These are phyloP conservation scores for Corapipo altera DNA, from an alignment of 2,113 vertebrate species.

Conservation along the genomic window DNA sequence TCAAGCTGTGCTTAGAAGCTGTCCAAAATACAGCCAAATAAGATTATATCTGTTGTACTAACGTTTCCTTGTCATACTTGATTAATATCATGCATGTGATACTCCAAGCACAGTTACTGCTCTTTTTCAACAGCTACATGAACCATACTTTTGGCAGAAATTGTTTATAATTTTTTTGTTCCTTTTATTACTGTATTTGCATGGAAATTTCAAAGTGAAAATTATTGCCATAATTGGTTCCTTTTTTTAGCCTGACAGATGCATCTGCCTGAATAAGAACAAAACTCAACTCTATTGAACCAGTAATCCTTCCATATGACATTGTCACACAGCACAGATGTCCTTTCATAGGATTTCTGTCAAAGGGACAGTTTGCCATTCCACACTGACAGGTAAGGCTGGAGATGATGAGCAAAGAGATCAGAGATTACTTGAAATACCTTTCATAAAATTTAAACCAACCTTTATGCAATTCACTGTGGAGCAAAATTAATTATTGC, in stretches of 20 bases:
- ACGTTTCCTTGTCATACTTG: slow-evolving; percentile 1
- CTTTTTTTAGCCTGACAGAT: slow-evolving; percentile 20
- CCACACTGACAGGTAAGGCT: slow-evolving; percentile 34
- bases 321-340: slow-evolving; percentile 41
- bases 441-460: slow-evolving; percentile 22
- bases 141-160: slow-evolving; percentile 5
- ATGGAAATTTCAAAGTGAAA: slow-evolving; percentile 57
- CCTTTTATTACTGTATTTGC: slow-evolving; percentile 11
- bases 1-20: slow-evolving; percentile 66
- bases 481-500: slow-evolving; percentile 6
- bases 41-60: slow-evolving; percentile 50
- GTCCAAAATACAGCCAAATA: slow-evolving; percentile 55
- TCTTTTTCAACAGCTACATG: slow-evolving; percentile 24
- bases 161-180: slow-evolving; percentile 7
- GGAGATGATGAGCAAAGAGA: slow-evolving; percentile 16
- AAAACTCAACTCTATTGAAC: slow-evolving; percentile 53
- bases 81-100: slow-evolving; percentile 15
- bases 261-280: slow-evolving; percentile 31
- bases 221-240: slow-evolving; percentile 15
- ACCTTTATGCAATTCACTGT: not conserved
- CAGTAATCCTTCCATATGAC: slow-evolving; percentile 53
- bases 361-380: slow-evolving; percentile 11
- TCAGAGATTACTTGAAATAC: slow-evolving; percentile 10
- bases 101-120: slow-evolving; percentile 26
- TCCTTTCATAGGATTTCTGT: slow-evolving; percentile 52